Percentiles rank a stretch among this genome's conserved stretches.
Conservation (phyloP, 2,888 invertebrate genomes). For the Isotomurus palustris region DNA sequence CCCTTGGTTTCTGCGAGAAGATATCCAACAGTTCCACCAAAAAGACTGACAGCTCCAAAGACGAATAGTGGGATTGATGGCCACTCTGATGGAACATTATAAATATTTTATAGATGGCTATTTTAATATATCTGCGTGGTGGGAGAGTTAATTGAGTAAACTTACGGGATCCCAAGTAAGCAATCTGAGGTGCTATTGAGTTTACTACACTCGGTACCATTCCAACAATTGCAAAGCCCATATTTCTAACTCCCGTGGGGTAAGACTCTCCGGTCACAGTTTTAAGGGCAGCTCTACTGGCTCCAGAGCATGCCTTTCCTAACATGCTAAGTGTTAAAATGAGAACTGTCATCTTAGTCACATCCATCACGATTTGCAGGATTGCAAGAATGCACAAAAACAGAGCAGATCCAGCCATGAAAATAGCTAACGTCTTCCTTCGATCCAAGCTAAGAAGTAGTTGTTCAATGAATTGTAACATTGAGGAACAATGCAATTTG, state of each 20-base stretch:
- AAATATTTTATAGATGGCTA: too few relatives aligned
- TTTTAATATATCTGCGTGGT: too few relatives aligned
- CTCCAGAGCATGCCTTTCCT: constrained; percentile 36
- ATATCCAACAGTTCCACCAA: too few relatives aligned
- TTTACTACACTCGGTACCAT: constrained; percentile 28
- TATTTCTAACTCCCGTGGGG: constrained; percentile 34
- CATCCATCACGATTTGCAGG: neutral
- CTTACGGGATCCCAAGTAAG: constrained; percentile 27
- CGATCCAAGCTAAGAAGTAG: constrained; percentile 22
- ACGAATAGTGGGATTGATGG: too few relatives aligned
- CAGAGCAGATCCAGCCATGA: constrained; percentile 7
- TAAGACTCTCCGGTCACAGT: constrained; percentile 33
- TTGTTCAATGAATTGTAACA: too few relatives aligned
- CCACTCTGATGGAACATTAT: too few relatives aligned
- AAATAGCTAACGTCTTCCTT: constrained; percentile 2
- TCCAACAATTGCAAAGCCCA: constrained; percentile 34
- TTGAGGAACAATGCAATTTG: too few relatives aligned
- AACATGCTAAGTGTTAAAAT: constrained; percentile 28
- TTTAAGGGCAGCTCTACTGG: constrained; percentile 23
- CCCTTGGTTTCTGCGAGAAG: too few relatives aligned
- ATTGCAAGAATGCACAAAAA: constrained; percentile 25
- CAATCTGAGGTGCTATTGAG: constrained; percentile 37
- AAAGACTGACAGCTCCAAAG: too few relatives aligned
- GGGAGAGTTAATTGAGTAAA: too few relatives aligned
- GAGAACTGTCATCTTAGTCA: neutral